Evolutionary conservation across 2,113 vertebrate genomes (phyloP), one percentile per base, ranked within the genome.

Genomic region (Merops nubicus): DNA sequence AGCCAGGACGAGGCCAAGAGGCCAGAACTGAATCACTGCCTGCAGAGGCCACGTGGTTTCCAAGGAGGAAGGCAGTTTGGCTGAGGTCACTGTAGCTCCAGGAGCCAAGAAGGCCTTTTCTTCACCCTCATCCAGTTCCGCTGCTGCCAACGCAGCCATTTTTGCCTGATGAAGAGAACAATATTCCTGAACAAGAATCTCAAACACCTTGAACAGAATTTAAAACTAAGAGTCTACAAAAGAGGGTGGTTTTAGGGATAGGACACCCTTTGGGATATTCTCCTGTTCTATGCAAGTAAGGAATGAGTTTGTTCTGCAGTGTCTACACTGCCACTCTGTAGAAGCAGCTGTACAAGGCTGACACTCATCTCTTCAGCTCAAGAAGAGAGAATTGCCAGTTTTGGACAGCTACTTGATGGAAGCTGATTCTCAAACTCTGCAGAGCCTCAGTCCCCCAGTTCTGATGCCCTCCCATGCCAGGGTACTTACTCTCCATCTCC

Each of bases 1-100:
- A 67, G 98, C 98, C 91, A 99, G 97, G 45, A 98, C 99, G 20
- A 99, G 98, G 11, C 99, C 98, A 76, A 99, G 97, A 45, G 99
- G 99, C 99, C 99, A 99, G 34, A 98, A 89, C 40, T 95, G 97
- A 82, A 98, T 96, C 0, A 96, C 12, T 28, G 98, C 96, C 9
- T 33, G 87, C 26, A 2, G 97, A 75, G 97, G 98, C 97, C 69
- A 75, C 54, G 84, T 60, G 6, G 95, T 91, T 26, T 88, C 90
- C 51, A 77, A 12, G 73, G 88, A 92, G 67, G 29, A 87, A 78
- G 3, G 95, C 84, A 81, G 57, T 90, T 43, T 91, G 34, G 72
- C 63, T 2, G 82, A 70, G 68, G 95, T 59, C 12, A 69, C 43
- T 1, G 70, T 12, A 69, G 97, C 68, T 47, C 29, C 40, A 4